Evolutionary conservation across 2,797 vertebrate genomes (phyloP).

Genomic region (Mallotus villosus): DNA sequence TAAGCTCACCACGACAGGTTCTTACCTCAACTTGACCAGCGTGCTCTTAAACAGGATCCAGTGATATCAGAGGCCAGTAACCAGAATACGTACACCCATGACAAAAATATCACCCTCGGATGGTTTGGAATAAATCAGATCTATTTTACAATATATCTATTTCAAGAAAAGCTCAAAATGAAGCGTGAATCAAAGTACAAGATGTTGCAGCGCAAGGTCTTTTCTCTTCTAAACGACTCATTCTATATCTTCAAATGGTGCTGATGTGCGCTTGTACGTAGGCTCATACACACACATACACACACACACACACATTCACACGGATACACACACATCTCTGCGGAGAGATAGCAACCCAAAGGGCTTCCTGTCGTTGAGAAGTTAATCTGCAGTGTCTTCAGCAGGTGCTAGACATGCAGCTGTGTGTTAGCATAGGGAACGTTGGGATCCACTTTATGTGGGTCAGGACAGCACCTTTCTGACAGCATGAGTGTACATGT

Average conservation of each 20-base stretch:
- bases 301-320: conserved; percentile 13
- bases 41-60: conserved; percentile 38
- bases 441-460: conserved; percentile 58
- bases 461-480: conserved; percentile 64
- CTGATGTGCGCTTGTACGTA: conserved; percentile 11
- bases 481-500: conserved; percentile 36
- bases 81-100: conserved; percentile 43
- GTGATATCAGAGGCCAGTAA: conserved; percentile 48
- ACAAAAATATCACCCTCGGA: background rate
- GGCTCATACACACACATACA: conserved; percentile 8
- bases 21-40: conserved; percentile 58
- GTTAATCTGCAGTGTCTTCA: conserved; percentile 54
- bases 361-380: conserved; percentile 79
- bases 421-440: conserved; percentile 57
- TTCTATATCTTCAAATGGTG: conserved; percentile 33
- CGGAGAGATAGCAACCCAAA: conserved; percentile 53
- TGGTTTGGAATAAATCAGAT: background rate
- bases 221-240: conserved; percentile 45
- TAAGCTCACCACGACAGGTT: background rate
- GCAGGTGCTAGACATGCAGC: conserved; percentile 75
- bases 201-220: conserved; percentile 33
- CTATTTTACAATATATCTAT: background rate
- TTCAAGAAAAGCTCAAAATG: background rate
- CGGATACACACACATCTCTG: conserved; percentile 13
- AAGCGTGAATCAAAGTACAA: background rate